Percentiles rank a stretch among this genome's conserved stretches.
Conservation (phyloP, 2,113 vertebrate genomes). For the Vimba vimba region DNA sequence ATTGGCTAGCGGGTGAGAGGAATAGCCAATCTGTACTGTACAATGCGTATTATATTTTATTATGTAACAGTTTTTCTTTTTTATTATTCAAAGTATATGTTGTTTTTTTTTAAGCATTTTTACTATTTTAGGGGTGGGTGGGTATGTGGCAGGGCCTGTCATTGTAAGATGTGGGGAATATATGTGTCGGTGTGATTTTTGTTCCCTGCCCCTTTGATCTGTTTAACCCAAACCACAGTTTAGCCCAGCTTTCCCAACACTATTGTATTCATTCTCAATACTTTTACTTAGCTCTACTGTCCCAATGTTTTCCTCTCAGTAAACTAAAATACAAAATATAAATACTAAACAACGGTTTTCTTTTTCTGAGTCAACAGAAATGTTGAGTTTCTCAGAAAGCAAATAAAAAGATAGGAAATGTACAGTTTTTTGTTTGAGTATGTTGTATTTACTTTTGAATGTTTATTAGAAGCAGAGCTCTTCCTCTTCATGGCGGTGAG, state of each 20-base stretch:
- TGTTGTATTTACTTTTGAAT: constrained; percentile 1
- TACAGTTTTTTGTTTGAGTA: background rate
- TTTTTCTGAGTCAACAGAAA: constrained; percentile 75
- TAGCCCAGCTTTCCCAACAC: constrained; percentile 71
- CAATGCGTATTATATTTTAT: constrained; percentile 82
- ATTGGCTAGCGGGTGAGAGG: constrained; percentile 60
- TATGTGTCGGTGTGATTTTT: constrained; percentile 73
- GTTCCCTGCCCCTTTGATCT: constrained; percentile 55
- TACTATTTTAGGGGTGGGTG: constrained; percentile 73
- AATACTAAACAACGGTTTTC: constrained; percentile 79
- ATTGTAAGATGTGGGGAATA: constrained; percentile 72
- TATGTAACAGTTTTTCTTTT: constrained; percentile 71
- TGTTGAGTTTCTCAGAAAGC: constrained; percentile 72
- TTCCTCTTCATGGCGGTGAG: background rate
- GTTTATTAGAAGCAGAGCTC: background rate
- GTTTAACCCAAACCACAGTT: constrained; percentile 65
- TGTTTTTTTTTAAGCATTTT: constrained; percentile 65
- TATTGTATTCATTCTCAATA: constrained; percentile 75
- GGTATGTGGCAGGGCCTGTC: constrained; percentile 61
- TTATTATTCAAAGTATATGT: constrained; percentile 72
- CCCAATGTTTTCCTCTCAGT: constrained; percentile 72
- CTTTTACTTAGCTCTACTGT: constrained; percentile 74
- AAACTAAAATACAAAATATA: constrained; percentile 81
- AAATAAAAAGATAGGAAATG: constrained; percentile 66
- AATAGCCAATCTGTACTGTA: constrained; percentile 76